Conservation (phyloP, 2,797 vertebrate genomes). For the Eulemur rubriventer region DNA sequence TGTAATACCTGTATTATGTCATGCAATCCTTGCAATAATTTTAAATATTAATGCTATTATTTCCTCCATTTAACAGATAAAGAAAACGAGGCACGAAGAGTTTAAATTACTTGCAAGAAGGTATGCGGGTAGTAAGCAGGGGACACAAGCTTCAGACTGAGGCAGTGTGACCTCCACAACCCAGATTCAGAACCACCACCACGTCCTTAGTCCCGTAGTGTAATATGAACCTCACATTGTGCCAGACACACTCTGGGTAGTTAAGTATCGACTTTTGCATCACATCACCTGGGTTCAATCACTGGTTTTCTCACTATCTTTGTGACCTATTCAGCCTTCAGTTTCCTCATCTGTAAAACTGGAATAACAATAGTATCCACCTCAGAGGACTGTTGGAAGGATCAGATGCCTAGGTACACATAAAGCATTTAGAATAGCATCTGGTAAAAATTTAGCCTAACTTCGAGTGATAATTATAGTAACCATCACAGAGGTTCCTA, state of each 20-base stretch:
- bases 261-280: background rate
- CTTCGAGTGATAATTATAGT: background rate
- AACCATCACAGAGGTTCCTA: background rate
- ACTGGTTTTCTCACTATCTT: background rate
- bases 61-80: background rate
- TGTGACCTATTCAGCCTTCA: background rate
- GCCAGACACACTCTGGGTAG: background rate
- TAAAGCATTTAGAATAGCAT: background rate
- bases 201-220: fast-evolving
- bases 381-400: background rate
- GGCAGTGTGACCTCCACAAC: background rate
- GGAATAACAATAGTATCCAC: background rate
- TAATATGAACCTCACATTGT: background rate
- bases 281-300: background rate
- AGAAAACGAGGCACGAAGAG: background rate
- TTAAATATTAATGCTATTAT: background rate
- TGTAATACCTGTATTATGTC: background rate
- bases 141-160: background rate
- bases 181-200: background rate
- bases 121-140: background rate
- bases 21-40: background rate
- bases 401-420: background rate
- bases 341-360: background rate
- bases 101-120: background rate
- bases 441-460: background rate